Percentiles rank a stretch among this genome's conserved stretches.
phyloP scores from a whole-genome alignment of 2,113 vertebrate genomes.

The Smithornis capensis region DNA sequence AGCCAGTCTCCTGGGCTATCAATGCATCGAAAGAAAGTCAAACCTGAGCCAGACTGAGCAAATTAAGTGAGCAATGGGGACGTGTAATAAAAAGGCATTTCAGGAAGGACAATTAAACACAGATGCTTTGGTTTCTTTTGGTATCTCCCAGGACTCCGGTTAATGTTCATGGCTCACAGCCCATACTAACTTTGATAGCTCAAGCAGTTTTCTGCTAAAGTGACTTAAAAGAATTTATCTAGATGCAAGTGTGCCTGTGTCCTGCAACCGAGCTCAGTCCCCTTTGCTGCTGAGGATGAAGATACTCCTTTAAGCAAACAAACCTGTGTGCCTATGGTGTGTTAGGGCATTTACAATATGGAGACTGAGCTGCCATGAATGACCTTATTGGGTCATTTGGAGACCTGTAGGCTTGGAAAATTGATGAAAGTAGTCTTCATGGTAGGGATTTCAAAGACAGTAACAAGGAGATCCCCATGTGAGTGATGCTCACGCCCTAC shows the following conservation, averaged over 20 bases:
- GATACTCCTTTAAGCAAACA: background rate
- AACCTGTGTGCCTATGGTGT: background rate
- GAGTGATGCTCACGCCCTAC: constrained; percentile 35
- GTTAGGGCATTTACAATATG: background rate
- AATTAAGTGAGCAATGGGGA: background rate
- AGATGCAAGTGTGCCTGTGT: background rate
- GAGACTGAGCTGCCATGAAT: background rate
- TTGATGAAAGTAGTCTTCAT: constrained; percentile 45
- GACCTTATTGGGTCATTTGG: constrained; percentile 49
- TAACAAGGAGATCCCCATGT: constrained; percentile 45
- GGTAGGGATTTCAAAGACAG: constrained; percentile 35
- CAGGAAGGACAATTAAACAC: background rate
- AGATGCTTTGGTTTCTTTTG: background rate
- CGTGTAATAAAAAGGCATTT: background rate
- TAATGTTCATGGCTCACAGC: background rate
- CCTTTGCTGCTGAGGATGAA: background rate
- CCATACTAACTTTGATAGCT: background rate
- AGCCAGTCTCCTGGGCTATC: background rate
- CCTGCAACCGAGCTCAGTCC: background rate
- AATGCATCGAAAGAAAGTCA: background rate
- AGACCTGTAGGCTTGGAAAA: constrained; percentile 44
- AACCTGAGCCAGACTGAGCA: background rate
- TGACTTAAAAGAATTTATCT: background rate
- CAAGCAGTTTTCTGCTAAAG: background rate
- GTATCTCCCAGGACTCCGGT: background rate